Evolutionary conservation across 1,140 invertebrate genomes (phyloP).

Genomic region (Drosophila quadrilineata): DNA sequence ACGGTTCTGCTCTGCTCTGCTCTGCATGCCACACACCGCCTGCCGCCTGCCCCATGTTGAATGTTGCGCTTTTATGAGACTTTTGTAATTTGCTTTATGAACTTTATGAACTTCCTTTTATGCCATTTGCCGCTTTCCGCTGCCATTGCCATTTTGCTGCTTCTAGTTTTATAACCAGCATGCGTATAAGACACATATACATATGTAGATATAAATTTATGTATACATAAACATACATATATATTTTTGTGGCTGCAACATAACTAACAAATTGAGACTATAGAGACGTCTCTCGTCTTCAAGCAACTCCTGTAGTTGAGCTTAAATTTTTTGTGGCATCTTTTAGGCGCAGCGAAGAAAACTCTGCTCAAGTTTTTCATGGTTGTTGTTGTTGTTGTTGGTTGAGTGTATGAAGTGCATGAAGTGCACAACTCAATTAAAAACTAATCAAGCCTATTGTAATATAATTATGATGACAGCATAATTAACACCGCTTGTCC

Average conservation of each 20-base stretch:
- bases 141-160: not conserved
- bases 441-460: slow-evolving; percentile 79
- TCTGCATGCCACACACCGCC: not conserved
- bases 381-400: no score
- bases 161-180: not conserved
- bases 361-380: slow-evolving; percentile 39
- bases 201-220: no score
- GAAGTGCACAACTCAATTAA: slow-evolving; percentile 71
- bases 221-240: no score
- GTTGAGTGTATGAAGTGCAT: no score
- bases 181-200: no score
- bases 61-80: slow-evolving; percentile 58
- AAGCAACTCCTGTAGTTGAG: no score
- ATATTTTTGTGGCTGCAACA: no score
- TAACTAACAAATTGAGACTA: no score
- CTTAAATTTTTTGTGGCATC: no score
- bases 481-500: slow-evolving; percentile 67
- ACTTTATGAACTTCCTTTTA: slow-evolving; percentile 57
- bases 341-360: not conserved
- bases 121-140: slow-evolving; percentile 18
- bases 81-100: slow-evolving; percentile 72
- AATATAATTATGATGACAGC: slow-evolving; percentile 74
- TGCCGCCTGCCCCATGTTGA: not conserved
- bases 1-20: no score
- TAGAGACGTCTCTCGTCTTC: no score